Conservation (phyloP, 2,797 vertebrate species). For the Oreonectes daqikongensis region DNA sequence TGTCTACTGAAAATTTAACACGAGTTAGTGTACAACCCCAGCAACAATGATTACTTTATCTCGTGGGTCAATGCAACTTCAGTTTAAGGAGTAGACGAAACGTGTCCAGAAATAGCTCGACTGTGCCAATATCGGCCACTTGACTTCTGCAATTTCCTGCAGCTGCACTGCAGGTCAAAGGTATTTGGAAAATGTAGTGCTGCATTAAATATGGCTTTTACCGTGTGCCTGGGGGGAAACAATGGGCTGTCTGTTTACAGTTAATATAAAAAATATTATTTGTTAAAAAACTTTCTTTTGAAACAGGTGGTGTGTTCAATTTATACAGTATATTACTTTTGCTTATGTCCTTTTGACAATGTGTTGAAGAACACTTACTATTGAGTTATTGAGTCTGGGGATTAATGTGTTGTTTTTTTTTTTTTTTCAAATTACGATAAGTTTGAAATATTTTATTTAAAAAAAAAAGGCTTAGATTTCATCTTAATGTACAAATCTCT, state of each 20-base stretch:
- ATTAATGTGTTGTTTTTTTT: no score
- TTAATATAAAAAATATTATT: conserved; percentile 35
- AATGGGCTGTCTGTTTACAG: conserved; percentile 29
- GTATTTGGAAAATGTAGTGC: conserved; percentile 26
- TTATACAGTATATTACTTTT: no score
- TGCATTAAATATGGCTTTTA: conserved; percentile 17
- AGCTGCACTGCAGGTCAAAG: conserved; percentile 24
- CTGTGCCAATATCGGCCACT: conserved; percentile 40
- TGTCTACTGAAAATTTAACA: conserved; percentile 45
- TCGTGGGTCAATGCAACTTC: conserved; percentile 50
- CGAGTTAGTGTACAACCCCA: conserved; percentile 56
- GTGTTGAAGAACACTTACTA: no score
- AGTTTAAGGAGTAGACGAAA: conserved; percentile 63
- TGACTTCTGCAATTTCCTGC: conserved; percentile 37
- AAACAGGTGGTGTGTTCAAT: conserved; percentile 39
- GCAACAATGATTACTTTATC: no score
- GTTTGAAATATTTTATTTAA: no score
- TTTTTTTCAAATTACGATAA: no score
- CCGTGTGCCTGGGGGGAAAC: conserved; percentile 3
- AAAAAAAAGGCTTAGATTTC: no score
- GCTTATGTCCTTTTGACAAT: no score
- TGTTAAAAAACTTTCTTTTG: conserved; percentile 39
- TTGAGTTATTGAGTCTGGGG: no score
- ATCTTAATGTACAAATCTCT: no score
- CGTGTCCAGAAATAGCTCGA: conserved; percentile 31